phyloP scores from a whole-genome alignment of 2,888 invertebrate genomes.

The Ditylenchus weischeri region DNA sequence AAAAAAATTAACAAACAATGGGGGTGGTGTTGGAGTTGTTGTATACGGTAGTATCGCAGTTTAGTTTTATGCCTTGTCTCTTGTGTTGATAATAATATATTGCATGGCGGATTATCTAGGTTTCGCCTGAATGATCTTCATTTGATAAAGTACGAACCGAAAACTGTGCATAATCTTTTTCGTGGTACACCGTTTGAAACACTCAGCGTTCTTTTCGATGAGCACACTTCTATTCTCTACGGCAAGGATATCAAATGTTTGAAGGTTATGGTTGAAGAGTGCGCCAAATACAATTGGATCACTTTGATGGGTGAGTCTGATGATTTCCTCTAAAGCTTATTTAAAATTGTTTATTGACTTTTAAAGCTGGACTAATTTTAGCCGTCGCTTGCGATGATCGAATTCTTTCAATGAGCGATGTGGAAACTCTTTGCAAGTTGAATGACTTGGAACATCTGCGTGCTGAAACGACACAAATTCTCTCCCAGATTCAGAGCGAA shows the following conservation, averaged over 20 bases:
- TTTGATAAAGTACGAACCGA: constrained; percentile 45
- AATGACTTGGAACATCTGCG: no score
- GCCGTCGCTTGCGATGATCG: background rate
- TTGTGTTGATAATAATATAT: background rate
- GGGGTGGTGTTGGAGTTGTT: no score
- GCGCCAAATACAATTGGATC: constrained; percentile 18
- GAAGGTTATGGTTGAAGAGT: constrained; percentile 44
- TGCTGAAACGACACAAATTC: no score
- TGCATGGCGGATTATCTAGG: constrained; percentile 26
- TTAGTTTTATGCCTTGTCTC: constrained; percentile 2
- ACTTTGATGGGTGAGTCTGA: constrained; percentile 6
- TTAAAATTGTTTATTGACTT: background rate
- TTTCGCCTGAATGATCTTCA: constrained; percentile 50
- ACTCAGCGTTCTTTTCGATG: constrained; percentile 32
- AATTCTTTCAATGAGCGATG: background rate
- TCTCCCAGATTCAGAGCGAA: no score
- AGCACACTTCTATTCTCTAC: constrained; percentile 34
- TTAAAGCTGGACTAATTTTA: background rate
- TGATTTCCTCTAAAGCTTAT: background rate
- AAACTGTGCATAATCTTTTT: constrained; percentile 51
- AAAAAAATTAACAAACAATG: no score
- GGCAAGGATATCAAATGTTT: constrained; percentile 45
- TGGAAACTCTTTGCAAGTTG: no score
- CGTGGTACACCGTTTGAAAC: constrained; percentile 47
- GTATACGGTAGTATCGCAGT: no score